Evolutionary conservation across 2,113 vertebrate species (phyloP).

Genomic region (Aphelocoma coerulescens): DNA sequence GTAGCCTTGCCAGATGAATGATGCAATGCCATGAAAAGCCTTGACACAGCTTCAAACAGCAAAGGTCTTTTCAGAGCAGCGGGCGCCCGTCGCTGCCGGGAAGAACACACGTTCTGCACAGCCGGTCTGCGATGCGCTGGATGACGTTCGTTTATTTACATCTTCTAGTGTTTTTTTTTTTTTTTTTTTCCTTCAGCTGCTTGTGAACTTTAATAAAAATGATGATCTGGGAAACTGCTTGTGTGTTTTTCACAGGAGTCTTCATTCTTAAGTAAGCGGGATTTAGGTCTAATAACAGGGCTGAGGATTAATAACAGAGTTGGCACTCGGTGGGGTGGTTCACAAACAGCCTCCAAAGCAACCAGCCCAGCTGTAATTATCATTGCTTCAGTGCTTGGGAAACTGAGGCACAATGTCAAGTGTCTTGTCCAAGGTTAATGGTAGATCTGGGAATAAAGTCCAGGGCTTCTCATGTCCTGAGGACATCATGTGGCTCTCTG

Average conservation of each 20-base stretch:
- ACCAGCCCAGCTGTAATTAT: background rate
- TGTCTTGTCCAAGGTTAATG: background rate
- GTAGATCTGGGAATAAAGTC: background rate
- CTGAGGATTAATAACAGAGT: constrained; percentile 36
- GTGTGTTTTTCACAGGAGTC: constrained; percentile 23
- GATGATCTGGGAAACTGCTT: constrained; percentile 29
- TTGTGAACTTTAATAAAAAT: constrained; percentile 61
- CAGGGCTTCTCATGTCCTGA: background rate
- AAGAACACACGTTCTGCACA: background rate
- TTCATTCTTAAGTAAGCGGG: constrained; percentile 34
- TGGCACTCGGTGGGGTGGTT: background rate
- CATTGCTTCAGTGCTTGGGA: constrained; percentile 45
- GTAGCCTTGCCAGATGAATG: constrained; percentile 10
- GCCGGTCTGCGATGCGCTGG: background rate
- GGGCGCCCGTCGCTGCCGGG: background rate
- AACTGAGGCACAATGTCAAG: constrained; percentile 45
- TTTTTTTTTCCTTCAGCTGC: background rate
- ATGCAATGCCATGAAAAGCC: constrained; percentile 25
- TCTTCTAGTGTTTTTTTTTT: background rate
- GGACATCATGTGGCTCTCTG: background rate
- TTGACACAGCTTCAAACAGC: constrained; percentile 22
- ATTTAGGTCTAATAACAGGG: constrained; percentile 45
- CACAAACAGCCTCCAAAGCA: constrained; percentile 35
- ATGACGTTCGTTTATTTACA: constrained; percentile 19
- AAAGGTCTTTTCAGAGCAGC: background rate